Conservation (phyloP, 2,888 invertebrate species). For the Phania funesta region DNA sequence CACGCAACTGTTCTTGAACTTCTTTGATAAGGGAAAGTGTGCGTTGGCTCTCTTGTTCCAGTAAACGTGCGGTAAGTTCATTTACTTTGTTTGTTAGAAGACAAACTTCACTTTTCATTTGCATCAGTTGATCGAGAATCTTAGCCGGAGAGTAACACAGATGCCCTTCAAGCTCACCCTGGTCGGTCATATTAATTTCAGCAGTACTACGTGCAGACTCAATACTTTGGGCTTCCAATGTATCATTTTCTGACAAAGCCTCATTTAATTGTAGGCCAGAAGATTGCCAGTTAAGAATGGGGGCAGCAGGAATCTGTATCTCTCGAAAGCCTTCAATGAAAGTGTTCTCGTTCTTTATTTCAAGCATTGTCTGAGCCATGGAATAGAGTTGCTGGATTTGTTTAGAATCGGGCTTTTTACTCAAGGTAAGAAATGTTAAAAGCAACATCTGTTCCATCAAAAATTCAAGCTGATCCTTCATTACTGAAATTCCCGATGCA, state of each 20-base stretch:
- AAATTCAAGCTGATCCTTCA: slow-evolving; percentile 72
- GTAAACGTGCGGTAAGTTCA: slow-evolving; percentile 71
- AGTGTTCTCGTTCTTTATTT: slow-evolving; percentile 65
- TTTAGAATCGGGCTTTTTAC: slow-evolving; percentile 69
- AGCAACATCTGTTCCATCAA: slow-evolving; percentile 74
- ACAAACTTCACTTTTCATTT: slow-evolving; percentile 74
- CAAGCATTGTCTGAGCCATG: slow-evolving; percentile 69
- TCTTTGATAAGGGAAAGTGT: slow-evolving; percentile 70
- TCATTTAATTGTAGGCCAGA: slow-evolving; percentile 51
- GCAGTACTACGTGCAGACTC: background rate
- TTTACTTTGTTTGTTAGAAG: slow-evolving; percentile 74
- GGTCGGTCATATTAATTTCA: background rate
- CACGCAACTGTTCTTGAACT: slow-evolving; percentile 70
- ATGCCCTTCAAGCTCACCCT: slow-evolving; percentile 69
- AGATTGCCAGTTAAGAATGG: slow-evolving; percentile 48
- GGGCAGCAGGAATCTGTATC: slow-evolving; percentile 47
- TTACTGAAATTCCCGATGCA: slow-evolving; percentile 54
- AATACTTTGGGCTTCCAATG: background rate
- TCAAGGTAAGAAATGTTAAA: slow-evolving; percentile 70
- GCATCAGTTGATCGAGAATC: slow-evolving; percentile 74
- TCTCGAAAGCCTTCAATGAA: slow-evolving; percentile 45
- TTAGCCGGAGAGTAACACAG: slow-evolving; percentile 74
- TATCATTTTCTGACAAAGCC: slow-evolving; percentile 34
- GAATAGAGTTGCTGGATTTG: slow-evolving; percentile 67
- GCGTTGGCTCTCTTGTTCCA: slow-evolving; percentile 73